Percentiles rank a stretch among this genome's conserved stretches.
phyloP scores from a whole-genome alignment of 2,888 invertebrate genomes.

The Mythimna loreyi region DNA sequence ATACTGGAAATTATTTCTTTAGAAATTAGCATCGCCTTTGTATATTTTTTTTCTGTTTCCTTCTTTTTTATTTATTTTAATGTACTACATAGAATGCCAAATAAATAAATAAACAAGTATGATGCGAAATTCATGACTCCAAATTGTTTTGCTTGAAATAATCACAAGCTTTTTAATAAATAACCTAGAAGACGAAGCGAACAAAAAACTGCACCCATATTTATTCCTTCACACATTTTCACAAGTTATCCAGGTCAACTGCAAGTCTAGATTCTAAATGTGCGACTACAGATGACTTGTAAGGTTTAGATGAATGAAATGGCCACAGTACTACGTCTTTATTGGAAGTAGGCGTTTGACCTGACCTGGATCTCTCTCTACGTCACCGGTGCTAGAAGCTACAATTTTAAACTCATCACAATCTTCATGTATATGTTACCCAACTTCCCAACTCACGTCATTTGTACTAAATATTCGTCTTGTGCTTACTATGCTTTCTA shows the following conservation, averaged over 20 bases:
- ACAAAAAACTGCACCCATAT: not conserved
- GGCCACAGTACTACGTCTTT: not conserved
- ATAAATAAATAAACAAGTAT: no score
- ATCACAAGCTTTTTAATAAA: not conserved
- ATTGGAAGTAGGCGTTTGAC: slow-evolving; percentile 23
- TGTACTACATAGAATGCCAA: no score
- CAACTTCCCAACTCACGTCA: slow-evolving; percentile 42
- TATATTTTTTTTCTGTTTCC: no score
- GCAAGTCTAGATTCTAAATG: not conserved
- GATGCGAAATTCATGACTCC: not conserved
- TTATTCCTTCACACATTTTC: no score
- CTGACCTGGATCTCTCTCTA: not conserved
- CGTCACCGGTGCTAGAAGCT: not conserved
- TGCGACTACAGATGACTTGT: not conserved
- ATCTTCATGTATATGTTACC: slow-evolving; percentile 9
- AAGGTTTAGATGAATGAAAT: slow-evolving; percentile 29
- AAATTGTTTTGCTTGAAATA: not conserved
- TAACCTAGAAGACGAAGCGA: not conserved
- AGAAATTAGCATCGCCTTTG: no score
- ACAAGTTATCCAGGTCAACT: not conserved
- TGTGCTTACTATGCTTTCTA: no score
- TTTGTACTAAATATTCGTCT: slow-evolving; percentile 36
- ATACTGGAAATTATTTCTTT: not conserved
- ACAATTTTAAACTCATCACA: slow-evolving; percentile 18
- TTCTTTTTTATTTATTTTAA: no score